Percentiles rank a stretch among this genome's conserved stretches.
Conservation (phyloP, 1,140 invertebrate species). For the Schlechtendalia chinensis region DNA sequence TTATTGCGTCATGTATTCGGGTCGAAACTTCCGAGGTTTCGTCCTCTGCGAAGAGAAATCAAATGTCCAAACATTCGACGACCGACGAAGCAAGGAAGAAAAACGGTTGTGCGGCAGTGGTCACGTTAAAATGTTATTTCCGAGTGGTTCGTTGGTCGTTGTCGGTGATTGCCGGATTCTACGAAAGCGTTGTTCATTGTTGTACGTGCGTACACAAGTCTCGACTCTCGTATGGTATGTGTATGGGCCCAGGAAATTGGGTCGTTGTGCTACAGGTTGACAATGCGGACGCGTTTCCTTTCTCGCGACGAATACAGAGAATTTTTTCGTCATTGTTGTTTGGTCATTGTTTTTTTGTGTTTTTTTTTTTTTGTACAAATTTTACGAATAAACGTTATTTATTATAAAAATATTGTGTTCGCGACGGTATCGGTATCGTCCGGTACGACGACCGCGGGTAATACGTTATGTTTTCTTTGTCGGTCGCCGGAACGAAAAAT, state of each 20-base stretch:
- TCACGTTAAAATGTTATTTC: too few species aligned
- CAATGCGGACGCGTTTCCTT: background rate
- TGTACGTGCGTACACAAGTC: too few species aligned
- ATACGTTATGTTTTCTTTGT: too few species aligned
- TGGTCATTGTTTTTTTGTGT: background rate
- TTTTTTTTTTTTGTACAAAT: background rate
- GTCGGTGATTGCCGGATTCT: too few species aligned
- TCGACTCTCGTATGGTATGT: background rate
- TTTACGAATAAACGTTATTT: background rate
- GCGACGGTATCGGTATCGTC: background rate
- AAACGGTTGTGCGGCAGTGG: too few species aligned
- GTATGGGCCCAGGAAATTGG: background rate
- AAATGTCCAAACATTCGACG: too few species aligned
- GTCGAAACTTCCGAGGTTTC: background rate
- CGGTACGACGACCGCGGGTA: too few species aligned
- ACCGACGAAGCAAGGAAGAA: too few species aligned
- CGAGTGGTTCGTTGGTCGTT: too few species aligned
- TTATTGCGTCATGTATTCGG: background rate
- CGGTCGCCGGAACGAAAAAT: too few species aligned
- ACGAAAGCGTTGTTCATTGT: too few species aligned
- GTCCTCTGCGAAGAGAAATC: too few species aligned
- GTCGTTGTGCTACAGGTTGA: slow-evolving; percentile 5
- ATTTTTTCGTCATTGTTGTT: slow-evolving; percentile 19
- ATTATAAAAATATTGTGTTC: background rate
- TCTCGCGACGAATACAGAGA: background rate